Evolutionary conservation across 1,140 invertebrate species (phyloP).

Genomic region (Acromyrmex charruanus): DNA sequence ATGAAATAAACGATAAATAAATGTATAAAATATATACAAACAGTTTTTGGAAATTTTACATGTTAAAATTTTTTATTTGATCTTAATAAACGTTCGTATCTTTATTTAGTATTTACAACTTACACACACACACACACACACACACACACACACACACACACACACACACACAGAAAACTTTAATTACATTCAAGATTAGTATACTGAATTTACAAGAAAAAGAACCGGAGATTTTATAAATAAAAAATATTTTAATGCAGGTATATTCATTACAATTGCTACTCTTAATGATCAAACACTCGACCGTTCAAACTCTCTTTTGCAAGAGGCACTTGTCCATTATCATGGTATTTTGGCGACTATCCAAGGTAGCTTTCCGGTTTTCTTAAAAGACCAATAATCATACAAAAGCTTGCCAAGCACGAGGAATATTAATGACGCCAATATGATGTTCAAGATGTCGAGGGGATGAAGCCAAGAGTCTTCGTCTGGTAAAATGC

Average conservation of each 20-base stretch:
- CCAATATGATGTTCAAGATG: slow-evolving; percentile 90
- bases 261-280: neutral
- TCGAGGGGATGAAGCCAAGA: slow-evolving; percentile 89
- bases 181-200: neutral
- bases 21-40: neutral
- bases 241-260: slow-evolving; percentile 17
- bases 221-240: neutral
- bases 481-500: slow-evolving; percentile 86
- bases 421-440: slow-evolving; percentile 89
- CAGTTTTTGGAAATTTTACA: neutral
- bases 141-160: too few species aligned
- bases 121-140: too few species aligned
- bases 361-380: slow-evolving; percentile 93
- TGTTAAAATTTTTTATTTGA: neutral
- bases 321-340: neutral
- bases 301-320: neutral
- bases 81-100: neutral
- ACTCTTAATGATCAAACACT: neutral
- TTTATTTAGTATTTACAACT: neutral
- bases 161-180: neutral
- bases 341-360: slow-evolving; percentile 90
- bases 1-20: too few species aligned
- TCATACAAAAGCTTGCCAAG: slow-evolving; percentile 92
- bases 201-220: neutral
- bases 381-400: slow-evolving; percentile 93